Evolutionary conservation across 2,888 invertebrate genomes (phyloP).

Genomic region (Stictocephala bisonia): DNA sequence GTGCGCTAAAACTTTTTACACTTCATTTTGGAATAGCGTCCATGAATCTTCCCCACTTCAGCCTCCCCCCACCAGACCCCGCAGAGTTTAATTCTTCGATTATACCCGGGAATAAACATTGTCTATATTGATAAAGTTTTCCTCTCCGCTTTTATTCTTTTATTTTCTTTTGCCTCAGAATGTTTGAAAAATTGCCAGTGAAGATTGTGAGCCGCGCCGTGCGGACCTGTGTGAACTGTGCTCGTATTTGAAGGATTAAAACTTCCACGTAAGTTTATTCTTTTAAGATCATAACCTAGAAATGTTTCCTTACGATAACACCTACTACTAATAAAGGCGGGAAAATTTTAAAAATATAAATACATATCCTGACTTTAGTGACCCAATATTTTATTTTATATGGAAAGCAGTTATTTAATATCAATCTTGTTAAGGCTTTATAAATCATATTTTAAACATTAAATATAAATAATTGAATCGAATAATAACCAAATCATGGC

Average conservation of each 20-base stretch:
- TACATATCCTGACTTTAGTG: too few relatives aligned
- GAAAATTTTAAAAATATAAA: too few relatives aligned
- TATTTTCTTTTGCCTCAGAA: conserved; percentile 26
- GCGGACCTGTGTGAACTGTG: conserved; percentile 29
- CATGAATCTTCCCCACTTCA: conserved; percentile 6
- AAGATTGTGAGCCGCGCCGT: conserved; percentile 9
- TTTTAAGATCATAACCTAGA: neutral
- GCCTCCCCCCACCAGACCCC: neutral
- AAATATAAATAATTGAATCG: too few relatives aligned
- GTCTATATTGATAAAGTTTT: conserved; percentile 48
- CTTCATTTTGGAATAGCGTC: conserved; percentile 46
- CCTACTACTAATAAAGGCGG: too few relatives aligned
- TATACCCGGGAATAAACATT: conserved; percentile 39
- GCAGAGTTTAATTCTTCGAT: conserved; percentile 40
- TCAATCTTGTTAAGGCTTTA: too few relatives aligned
- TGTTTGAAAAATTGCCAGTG: conserved; percentile 45
- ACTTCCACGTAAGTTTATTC: conserved; percentile 29
- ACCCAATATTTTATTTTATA: too few relatives aligned
- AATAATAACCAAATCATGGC: too few relatives aligned
- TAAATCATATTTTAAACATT: too few relatives aligned
- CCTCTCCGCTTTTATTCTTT: conserved; percentile 11
- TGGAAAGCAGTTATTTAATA: too few relatives aligned
- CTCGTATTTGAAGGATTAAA: neutral
- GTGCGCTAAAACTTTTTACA: conserved; percentile 52
- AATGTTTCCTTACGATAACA: neutral